These are phyloP conservation scores for Stichopus horrens DNA, from an alignment of 53 echinoderm and acorn worm species.

Conservation along the genomic window DNA sequence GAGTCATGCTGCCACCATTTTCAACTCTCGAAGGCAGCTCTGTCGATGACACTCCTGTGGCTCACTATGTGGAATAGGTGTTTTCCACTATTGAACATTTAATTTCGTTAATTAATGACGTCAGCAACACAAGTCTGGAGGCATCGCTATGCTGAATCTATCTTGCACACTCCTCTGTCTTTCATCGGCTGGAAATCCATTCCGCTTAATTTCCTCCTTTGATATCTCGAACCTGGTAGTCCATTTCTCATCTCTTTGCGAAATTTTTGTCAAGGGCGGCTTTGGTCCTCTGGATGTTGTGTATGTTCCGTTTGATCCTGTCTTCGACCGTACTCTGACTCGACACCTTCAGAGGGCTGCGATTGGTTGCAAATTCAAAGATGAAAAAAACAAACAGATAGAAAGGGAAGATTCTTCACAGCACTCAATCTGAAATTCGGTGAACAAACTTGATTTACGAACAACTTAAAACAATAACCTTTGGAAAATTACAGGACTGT, in stretches of 20 bases:
- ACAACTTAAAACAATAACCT: background rate
- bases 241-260: constrained; percentile 64
- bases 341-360: constrained; percentile 81
- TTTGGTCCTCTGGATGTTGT: constrained; percentile 90
- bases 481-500: too few species aligned
- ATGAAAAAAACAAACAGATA: background rate
- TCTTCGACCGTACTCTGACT: constrained; percentile 85
- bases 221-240: background rate
- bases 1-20: too few species aligned
- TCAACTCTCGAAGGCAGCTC: too few species aligned
- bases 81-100: too few species aligned
- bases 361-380: background rate
- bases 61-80: too few species aligned
- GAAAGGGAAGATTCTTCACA: background rate
- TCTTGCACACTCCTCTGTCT: too few species aligned
- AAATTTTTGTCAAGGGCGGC: constrained; percentile 97
- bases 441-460: background rate
- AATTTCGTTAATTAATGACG: too few species aligned
- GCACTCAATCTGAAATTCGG: background rate
- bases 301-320: constrained; percentile 89
- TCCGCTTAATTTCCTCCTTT: background rate
- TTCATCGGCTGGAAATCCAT: too few species aligned
- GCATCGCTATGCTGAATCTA: too few species aligned
- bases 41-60: too few species aligned
- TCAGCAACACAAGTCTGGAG: too few species aligned